phyloP scores from a whole-genome alignment of 2,113 vertebrate species.

The Lonchura striata region DNA sequence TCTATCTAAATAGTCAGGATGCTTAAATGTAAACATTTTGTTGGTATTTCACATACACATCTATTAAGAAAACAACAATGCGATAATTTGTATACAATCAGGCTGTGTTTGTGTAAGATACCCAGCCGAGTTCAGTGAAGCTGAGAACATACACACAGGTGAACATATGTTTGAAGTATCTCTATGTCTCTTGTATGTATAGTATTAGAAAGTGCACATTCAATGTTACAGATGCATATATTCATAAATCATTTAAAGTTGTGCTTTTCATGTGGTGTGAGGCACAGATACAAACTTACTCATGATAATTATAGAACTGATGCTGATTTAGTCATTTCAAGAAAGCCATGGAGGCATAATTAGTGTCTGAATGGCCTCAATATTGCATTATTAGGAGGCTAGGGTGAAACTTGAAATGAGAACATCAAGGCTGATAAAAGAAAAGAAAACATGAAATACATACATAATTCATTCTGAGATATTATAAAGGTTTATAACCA shows the following conservation, averaged over 20 bases:
- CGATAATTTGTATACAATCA: conserved; percentile 43
- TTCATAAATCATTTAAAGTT: conserved; percentile 82
- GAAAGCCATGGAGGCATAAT: conserved; percentile 90
- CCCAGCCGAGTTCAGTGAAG: not conserved
- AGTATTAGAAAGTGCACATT: conserved; percentile 38
- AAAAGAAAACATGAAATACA: conserved; percentile 86
- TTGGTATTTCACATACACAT: not conserved
- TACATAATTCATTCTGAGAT: conserved; percentile 85
- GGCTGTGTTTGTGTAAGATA: not conserved
- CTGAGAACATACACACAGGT: conserved; percentile 41
- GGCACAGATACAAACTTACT: conserved; percentile 81
- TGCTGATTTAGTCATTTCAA: conserved; percentile 93
- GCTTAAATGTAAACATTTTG: conserved; percentile 7
- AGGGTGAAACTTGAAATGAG: conserved; percentile 88
- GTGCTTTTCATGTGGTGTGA: conserved; percentile 78
- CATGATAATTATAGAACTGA: conserved; percentile 95
- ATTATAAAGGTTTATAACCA: conserved; percentile 83
- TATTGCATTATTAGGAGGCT: conserved; percentile 91
- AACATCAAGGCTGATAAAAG: conserved; percentile 90
- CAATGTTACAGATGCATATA: conserved; percentile 72
- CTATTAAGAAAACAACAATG: conserved; percentile 29
- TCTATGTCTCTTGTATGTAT: not conserved
- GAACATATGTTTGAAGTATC: not conserved
- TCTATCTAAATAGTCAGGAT: conserved; percentile 11
- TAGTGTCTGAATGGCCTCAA: conserved; percentile 95